Evolutionary conservation across 2,113 vertebrate species (phyloP).

Genomic region (Tragelaphus imberbis): DNA sequence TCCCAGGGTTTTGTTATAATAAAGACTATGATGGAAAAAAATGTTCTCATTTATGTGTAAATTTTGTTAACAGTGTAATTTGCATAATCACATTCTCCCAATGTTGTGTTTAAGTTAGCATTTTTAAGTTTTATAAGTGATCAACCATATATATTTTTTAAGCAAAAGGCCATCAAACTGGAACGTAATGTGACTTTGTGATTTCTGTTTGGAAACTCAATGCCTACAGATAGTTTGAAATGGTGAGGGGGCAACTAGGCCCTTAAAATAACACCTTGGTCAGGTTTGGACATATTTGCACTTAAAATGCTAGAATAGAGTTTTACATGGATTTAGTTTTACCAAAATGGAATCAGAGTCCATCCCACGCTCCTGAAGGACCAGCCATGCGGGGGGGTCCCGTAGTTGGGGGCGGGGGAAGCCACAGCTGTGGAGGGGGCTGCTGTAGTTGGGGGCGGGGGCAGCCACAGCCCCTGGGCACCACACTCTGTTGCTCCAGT

Average conservation of each 20-base stretch:
- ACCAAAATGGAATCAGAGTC: fast-evolving
- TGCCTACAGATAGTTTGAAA: neutral
- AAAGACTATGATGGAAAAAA: constrained; percentile 74
- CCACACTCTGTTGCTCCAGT: fast-evolving
- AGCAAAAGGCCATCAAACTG: neutral
- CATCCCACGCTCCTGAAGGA: fast-evolving
- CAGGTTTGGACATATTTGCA: neutral
- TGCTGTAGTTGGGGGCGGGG: fast-evolving
- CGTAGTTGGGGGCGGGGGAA: fast-evolving
- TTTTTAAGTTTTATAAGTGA: constrained; percentile 58
- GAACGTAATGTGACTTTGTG: neutral
- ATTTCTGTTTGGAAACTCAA: neutral
- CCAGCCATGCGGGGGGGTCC: fast-evolving
- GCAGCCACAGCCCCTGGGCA: fast-evolving
- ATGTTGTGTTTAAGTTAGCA: constrained; percentile 58
- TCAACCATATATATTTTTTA: neutral
- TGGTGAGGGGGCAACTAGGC: too few relatives aligned
- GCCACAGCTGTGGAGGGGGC: fast-evolving
- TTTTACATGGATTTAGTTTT: neutral
- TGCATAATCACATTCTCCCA: constrained; percentile 75
- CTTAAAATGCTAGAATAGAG: too few relatives aligned
- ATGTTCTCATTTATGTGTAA: constrained; percentile 83
- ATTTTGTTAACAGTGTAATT: constrained; percentile 80
- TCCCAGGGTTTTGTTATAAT: constrained; percentile 78
- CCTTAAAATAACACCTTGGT: fast-evolving